Evolutionary conservation across 2,888 invertebrate genomes (phyloP), one percentile per base, ranked within the genome.

Genomic region (Strigamia maritima): DNA sequence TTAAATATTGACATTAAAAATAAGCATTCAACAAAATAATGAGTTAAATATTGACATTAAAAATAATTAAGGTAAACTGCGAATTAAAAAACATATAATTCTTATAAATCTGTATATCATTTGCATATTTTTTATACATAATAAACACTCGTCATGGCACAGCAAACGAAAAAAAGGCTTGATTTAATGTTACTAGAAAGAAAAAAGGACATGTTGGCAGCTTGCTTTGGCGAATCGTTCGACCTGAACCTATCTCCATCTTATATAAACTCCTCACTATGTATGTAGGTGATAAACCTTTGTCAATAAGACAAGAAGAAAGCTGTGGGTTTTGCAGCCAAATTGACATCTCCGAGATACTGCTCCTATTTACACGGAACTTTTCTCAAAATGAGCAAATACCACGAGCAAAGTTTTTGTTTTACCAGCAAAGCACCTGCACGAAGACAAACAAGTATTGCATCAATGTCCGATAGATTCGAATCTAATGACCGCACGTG

Each of bases 181-280:
- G 76, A 75, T 40, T 40, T 75, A 22, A 40, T 4, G 40, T 38
- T 75, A 75, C 76, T 24, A 75, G 76, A 38, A 75, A 75, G 76
- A 22, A 22, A 2, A 6, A 38, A 22, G 12, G 76, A 75, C 38
- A 38, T 12, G 22, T 22, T 75, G 76, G 40, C 76, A 75, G 22
- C 40, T 75, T 19, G 24, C 40, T 75, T 75, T 38, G 40, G 31
- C 38, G 76, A 75, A 75, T 24, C 38, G 38, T 22, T 24, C 76
- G 22, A 40, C 26, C 70, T 26, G 70, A 70, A 70, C 70, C 26
- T 12, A 26, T 70, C 70, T 70, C 26, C 70, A 16, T 28, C 70
- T 28, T 70, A 28, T 70, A 70, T 70, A 70, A 70, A n/a, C 70
- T 70, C n/a, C 28, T 70, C 70, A 26, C 28, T 28, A 70, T 28